A percentile compares a stretch with the other conserved stretches of the same genome.
Evolutionary conservation across 2,113 vertebrate genomes (phyloP).

Genomic region (Paramormyrops kingsleyae): DNA sequence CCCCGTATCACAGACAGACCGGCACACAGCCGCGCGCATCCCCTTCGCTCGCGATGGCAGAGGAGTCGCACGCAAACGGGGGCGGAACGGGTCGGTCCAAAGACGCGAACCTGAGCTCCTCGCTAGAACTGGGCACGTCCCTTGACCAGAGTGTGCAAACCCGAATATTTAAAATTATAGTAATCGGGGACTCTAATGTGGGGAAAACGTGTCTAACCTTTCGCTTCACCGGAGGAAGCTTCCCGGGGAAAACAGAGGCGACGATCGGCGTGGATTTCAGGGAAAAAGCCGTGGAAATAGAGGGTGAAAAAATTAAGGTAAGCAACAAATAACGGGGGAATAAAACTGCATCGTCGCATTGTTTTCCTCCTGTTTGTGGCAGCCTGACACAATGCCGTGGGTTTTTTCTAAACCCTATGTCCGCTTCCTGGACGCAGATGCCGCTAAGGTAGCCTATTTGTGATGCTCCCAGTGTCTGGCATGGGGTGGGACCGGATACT

Average conservation of each 20-base stretch:
- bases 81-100: slow-evolving; percentile 20
- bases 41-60: slow-evolving; percentile 38
- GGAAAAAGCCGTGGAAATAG: slow-evolving; percentile 93
- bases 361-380: neutral
- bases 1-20: neutral
- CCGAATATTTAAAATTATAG: slow-evolving; percentile 95
- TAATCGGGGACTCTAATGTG: slow-evolving; percentile 94
- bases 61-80: slow-evolving; percentile 29
- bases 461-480: neutral
- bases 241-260: slow-evolving; percentile 88
- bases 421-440: neutral
- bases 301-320: slow-evolving; percentile 96
- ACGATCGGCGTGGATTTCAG: slow-evolving; percentile 96
- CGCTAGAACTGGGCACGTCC: slow-evolving; percentile 63
- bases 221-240: slow-evolving; percentile 90
- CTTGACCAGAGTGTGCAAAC: slow-evolving; percentile 87
- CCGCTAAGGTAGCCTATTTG: neutral
- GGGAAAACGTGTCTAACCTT: slow-evolving; percentile 95
- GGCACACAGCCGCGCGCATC: slow-evolving; percentile 29
- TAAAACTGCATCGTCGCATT: neutral
- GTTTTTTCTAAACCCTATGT: neutral
- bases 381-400: slow-evolving; percentile 7
- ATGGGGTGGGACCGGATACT: neutral
- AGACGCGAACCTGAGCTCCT: slow-evolving; percentile 44
- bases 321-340: slow-evolving; percentile 26